Base-by-base conservation (phyloP, 2,888 invertebrate genomes). In the Oscheius sp. region DNA sequence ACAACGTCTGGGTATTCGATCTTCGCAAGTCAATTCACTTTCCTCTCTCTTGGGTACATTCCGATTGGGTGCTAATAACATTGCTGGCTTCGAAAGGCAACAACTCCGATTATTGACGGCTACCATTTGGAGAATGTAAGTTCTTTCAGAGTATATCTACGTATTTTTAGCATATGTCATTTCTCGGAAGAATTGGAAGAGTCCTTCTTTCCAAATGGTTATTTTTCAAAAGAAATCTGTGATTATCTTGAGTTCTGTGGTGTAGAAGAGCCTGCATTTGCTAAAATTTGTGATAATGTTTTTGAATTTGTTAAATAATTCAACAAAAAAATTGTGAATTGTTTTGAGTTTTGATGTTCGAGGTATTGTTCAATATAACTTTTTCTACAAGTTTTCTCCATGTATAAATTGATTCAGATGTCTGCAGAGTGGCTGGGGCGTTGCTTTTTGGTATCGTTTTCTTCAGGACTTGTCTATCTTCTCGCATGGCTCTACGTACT, bases 111-210 rank as follows among this genome's bases (percentile, higher is more conserved):
- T 72, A 13, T n/a, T 72, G 21, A 43, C 46, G 1, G 55, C 41
- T n/a, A 2, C 55, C 1, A 21, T 72, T 2, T 72, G 49, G 45
- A 35, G 66, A 55, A 64, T 72, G 72, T 72, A 27, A 55, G 66
- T 70, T 35, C 21, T 29, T 56, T 27, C 1, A 41, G 18, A 18
- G 45, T 55, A 13, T 23, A 25, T 23, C 13, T 25, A 41, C 18
- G 6, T n/a, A 5, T 9, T 76, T 77, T 66, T 74, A 79, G 79
- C 58, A 43, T 76, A 6, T 76, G 73, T 27, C 72, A 64, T 7
- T 52, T 75, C 16, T 74, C 75, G 21, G 61, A 72, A 7, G 74
- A 74, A 21, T 69, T 80, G 6, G 77, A 76, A 13, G 79, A 80
- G 13, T 69, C 73, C 3, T 77, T 52, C 55, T 76, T 74, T 59